These are phyloP conservation scores for Laticauda colubrina DNA, from an alignment of 2,113 vertebrate genomes.

Conservation along the genomic window DNA sequence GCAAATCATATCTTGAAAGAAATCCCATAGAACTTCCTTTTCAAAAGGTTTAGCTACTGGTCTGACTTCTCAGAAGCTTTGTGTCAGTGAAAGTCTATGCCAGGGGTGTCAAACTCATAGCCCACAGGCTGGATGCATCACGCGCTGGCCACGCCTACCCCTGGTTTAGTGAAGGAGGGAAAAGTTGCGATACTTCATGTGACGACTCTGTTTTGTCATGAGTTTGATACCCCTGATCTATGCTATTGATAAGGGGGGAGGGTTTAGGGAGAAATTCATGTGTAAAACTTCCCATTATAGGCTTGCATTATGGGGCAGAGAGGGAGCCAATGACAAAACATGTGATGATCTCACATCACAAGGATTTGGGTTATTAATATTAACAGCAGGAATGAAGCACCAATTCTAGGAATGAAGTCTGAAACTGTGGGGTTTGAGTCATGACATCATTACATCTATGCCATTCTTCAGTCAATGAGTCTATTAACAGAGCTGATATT, in stretches of 20 bases:
- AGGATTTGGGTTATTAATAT: background rate
- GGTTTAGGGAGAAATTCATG: background rate
- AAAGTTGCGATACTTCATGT: too few species aligned
- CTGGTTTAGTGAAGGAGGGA: too few species aligned
- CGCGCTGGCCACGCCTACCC: too few species aligned
- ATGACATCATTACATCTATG: background rate
- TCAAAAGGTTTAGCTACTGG: background rate
- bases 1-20: constrained; percentile 64
- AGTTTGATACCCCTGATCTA: background rate
- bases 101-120: background rate
- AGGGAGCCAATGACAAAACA: background rate
- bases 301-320: background rate
- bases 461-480: background rate
- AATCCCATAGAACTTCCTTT: constrained; percentile 30
- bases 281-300: background rate
- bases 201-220: fast-evolving
- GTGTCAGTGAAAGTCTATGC: background rate
- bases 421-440: background rate
- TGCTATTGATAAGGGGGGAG: background rate
- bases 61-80: background rate
- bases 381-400: background rate
- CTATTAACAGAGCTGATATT: background rate
- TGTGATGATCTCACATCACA: background rate
- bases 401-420: background rate
- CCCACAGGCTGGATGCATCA: too few species aligned